Conservation (phyloP, 2,113 vertebrate genomes). For the Salminus brasiliensis region DNA sequence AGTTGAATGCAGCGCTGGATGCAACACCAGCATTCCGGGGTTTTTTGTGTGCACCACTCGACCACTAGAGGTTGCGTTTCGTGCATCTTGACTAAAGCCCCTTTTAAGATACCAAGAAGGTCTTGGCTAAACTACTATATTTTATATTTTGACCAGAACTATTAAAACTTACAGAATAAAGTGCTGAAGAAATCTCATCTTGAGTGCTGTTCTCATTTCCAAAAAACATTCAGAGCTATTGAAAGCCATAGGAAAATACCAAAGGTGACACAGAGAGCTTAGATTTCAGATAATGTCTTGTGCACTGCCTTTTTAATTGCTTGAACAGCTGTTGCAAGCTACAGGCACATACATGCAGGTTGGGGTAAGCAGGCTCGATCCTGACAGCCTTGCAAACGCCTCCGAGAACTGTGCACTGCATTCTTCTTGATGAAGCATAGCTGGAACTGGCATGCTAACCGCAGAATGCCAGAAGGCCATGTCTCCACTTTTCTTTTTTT, state of each 20-base stretch:
- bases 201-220: neutral
- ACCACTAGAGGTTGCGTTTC: too few species aligned
- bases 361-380: neutral
- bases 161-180: neutral
- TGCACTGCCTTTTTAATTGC: neutral
- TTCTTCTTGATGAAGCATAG: neutral
- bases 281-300: conserved; percentile 1
- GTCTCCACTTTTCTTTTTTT: neutral
- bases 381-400: conserved; percentile 4
- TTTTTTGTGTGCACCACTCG: too few species aligned
- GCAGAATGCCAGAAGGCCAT: conserved; percentile 3
- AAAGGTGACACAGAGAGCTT: neutral
- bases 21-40: too few species aligned
- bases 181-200: neutral
- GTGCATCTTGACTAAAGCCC: too few species aligned
- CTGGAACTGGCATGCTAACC: conserved; percentile 29
- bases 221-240: neutral
- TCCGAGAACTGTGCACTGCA: neutral
- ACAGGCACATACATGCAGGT: conserved; percentile 13
- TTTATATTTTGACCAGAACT: too few species aligned
- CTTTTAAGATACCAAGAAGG: too few species aligned
- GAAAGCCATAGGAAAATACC: neutral
- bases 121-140: too few species aligned
- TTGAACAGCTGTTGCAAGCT: conserved; percentile 17
- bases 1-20: too few species aligned